Conservation (phyloP, 2,888 invertebrate genomes). For the Macrosiphum euphorbiae region DNA sequence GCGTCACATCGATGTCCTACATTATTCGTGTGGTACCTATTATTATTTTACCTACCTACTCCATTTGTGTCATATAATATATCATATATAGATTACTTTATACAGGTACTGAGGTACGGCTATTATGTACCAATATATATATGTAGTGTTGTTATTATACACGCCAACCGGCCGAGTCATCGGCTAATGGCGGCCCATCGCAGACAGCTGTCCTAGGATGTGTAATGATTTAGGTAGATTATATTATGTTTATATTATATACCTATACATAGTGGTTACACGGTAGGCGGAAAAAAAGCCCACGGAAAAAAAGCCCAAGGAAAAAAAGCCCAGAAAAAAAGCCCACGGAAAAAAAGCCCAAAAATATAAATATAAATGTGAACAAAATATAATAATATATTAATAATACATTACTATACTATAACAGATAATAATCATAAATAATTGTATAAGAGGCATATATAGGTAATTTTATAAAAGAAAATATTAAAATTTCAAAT, state of each 20-base stretch:
- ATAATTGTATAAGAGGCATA: too few relatives aligned
- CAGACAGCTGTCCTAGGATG: background rate
- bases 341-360: too few relatives aligned
- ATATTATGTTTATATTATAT: background rate
- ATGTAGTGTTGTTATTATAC: background rate
- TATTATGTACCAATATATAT: conserved; percentile 4
- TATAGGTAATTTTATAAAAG: too few relatives aligned
- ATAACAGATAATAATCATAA: too few relatives aligned
- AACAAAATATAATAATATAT: too few relatives aligned
- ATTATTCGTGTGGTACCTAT: conserved; percentile 43
- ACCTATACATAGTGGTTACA: background rate
- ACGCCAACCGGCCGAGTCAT: background rate
- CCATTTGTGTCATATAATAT: conserved; percentile 2
- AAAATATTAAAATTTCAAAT: too few relatives aligned
- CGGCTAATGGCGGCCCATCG: background rate
- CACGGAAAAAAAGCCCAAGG: too few relatives aligned
- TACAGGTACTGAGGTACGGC: background rate
- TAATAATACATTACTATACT: too few relatives aligned
- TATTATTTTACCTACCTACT: conserved; percentile 11
- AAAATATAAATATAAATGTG: too few relatives aligned
- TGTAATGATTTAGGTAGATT: background rate
- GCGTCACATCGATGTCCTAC: conserved; percentile 48
- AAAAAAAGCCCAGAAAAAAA: too few relatives aligned
- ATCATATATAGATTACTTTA: background rate
- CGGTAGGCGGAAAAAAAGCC: too few relatives aligned